Conservation (phyloP, 1,140 invertebrate species). For the Lepidotrigona ventralis region DNA sequence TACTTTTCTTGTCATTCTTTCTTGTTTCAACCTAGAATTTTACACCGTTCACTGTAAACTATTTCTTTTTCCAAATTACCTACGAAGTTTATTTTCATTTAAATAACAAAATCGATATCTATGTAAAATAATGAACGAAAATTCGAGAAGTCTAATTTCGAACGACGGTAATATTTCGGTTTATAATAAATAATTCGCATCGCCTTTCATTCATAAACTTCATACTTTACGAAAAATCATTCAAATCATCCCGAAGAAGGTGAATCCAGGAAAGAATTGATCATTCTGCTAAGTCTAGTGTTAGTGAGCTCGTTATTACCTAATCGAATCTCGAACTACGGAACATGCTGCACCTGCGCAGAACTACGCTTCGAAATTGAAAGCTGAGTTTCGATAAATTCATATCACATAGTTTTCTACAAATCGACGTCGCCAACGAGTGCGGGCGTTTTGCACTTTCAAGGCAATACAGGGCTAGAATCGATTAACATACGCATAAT, state of each 20-base stretch:
- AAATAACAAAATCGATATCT: background rate
- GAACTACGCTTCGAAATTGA: background rate
- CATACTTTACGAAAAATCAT: no score
- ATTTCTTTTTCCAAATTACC: no score
- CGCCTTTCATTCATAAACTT: no score
- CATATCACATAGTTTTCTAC: constrained; percentile 12
- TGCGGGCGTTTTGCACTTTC: background rate
- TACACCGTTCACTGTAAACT: no score
- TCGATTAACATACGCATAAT: constrained; percentile 23
- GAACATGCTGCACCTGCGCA: background rate
- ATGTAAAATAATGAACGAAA: background rate
- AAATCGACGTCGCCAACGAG: background rate
- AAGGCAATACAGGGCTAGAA: constrained; percentile 6
- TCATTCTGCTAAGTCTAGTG: no score
- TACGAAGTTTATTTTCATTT: background rate
- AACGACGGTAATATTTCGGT: background rate
- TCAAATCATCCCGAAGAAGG: no score
- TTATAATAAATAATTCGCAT: no score
- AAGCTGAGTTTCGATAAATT: background rate
- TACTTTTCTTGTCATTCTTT: no score
- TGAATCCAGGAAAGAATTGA: no score
- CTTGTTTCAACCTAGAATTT: no score
- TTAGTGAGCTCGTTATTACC: no score
- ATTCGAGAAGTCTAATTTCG: background rate
- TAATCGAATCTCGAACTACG: background rate